These are phyloP conservation scores for Python bivittatus DNA, from an alignment of 2,113 vertebrate species.

Conservation along the genomic window DNA sequence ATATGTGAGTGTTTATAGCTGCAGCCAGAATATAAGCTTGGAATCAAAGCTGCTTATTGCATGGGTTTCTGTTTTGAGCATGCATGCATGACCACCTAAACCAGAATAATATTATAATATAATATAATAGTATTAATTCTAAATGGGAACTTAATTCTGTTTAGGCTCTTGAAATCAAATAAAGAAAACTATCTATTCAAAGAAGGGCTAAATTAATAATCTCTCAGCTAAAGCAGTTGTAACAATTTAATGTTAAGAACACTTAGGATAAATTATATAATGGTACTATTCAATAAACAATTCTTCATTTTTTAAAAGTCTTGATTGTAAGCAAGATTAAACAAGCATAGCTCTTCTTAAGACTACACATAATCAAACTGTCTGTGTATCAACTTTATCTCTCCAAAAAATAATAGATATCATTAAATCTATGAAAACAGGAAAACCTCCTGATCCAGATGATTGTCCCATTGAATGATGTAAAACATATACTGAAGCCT, in stretches of 20 bases:
- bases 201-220: neutral
- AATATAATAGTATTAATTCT: too few species aligned
- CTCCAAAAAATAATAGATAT: neutral
- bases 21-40: neutral
- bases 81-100: neutral
- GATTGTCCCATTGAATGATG: neutral
- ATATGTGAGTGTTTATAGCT: neutral
- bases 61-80: neutral
- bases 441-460: neutral
- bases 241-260: neutral
- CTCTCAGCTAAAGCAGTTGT: neutral
- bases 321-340: neutral
- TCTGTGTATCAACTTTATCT: neutral
- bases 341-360: neutral
- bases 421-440: neutral
- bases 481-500: neutral
- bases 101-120: neutral
- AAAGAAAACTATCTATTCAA: neutral
- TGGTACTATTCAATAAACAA: neutral
- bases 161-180: neutral
- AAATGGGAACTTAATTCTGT: too few species aligned
- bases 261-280: neutral
- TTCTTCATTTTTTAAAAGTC: neutral
- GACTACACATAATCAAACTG: neutral
- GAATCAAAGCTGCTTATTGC: neutral